Conservation (phyloP, 2,797 vertebrate species). For the Odontamblyopus lacepedii region DNA sequence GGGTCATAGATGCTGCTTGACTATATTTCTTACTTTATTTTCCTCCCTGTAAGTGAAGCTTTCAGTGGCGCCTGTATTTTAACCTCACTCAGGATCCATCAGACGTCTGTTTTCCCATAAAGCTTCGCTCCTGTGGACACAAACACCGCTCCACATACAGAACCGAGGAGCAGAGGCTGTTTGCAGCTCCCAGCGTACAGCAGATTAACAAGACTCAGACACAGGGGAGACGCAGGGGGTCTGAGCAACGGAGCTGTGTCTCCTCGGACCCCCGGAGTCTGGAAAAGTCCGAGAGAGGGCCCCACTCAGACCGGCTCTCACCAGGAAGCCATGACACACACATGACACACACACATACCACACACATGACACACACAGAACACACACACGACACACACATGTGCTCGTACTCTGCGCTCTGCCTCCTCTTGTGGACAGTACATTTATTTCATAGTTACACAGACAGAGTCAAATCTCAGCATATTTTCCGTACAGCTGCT, state of each 20-base stretch:
- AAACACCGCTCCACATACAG: background rate
- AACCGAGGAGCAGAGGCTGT: slow-evolving; percentile 4
- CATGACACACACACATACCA: slow-evolving; percentile 31
- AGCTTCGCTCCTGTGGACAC: slow-evolving; percentile 8
- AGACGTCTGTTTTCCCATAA: slow-evolving; percentile 1
- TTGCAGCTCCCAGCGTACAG: slow-evolving; percentile 28
- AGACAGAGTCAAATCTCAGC: slow-evolving; percentile 44
- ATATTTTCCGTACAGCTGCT: slow-evolving; percentile 58
- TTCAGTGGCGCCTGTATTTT: background rate
- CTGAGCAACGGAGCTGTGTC: slow-evolving; percentile 45
- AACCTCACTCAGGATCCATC: background rate
- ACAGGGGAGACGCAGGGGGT: slow-evolving; percentile 10
- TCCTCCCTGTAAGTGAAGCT: background rate
- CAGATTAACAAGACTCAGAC: slow-evolving; percentile 43
- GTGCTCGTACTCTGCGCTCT: background rate
- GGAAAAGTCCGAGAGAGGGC: slow-evolving; percentile 44
- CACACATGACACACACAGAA: no score
- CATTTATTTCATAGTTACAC: slow-evolving; percentile 48
- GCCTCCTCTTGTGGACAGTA: slow-evolving; percentile 49
- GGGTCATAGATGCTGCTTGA: no score
- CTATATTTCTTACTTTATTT: background rate
- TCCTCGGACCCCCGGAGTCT: slow-evolving; percentile 50
- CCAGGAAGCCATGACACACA: slow-evolving; percentile 30
- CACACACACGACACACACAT: slow-evolving; percentile 11
- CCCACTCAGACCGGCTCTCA: slow-evolving; percentile 37